These are phyloP conservation scores for Odocoileus hemionus DNA, from an alignment of 2,113 vertebrate species.

Conservation along the genomic window DNA sequence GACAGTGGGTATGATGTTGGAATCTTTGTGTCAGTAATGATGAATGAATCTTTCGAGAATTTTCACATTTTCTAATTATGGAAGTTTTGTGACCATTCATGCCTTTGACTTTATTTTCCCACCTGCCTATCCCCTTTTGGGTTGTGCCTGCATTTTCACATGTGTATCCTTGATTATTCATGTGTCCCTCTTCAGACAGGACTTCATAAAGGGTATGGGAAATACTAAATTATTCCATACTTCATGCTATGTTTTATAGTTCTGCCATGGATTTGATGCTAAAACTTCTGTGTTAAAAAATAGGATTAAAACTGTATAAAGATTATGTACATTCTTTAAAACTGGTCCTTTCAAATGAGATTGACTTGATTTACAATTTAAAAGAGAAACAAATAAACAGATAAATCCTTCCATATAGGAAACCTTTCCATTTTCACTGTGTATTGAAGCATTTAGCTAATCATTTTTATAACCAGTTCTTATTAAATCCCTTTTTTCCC, in stretches of 20 bases:
- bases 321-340: not conserved
- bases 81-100: not conserved
- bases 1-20: not conserved
- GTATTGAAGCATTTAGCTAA: not conserved
- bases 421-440: not conserved
- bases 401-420: not conserved
- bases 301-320: not conserved
- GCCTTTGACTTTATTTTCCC: not conserved
- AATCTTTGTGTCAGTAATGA: not conserved
- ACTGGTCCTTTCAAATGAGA: not conserved
- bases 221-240: not conserved
- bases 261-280: not conserved
- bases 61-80: not conserved
- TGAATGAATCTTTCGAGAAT: not conserved
- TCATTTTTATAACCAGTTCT: not conserved
- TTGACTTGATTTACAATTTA: not conserved
- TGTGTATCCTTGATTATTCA: not conserved
- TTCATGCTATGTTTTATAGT: not conserved
- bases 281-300: not conserved
- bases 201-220: not conserved
- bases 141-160: not conserved
- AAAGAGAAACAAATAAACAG: not conserved
- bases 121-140: not conserved
- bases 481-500: not conserved
- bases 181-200: not conserved